Evolutionary conservation across 2,888 invertebrate species (phyloP), one percentile per base, ranked within the genome.

Genomic region (Rotaria magnacalcarata): DNA sequence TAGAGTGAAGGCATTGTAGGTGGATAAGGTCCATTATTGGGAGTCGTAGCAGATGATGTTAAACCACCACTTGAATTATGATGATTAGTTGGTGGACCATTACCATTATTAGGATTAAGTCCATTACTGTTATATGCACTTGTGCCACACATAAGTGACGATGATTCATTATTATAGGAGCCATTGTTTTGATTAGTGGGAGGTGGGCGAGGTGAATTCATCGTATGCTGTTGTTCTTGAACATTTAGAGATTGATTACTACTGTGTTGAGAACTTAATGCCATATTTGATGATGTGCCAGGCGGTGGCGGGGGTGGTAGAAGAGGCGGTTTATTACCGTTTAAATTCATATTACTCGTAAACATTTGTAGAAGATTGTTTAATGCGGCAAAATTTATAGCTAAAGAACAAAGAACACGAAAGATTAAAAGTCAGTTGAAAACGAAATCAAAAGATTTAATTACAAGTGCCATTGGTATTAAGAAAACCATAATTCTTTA

Each of bases 301-400:
- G 75, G 7, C 43, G 41, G 19, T 41, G 74, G 41, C 27, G 75
- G 75, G 3, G 27, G 34, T 21, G 21, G 2, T 67, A 67, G 7
- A 67, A 67, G 34, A 4, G 67, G 27, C 47, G 24, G 80, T 47
- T 80, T 80, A 80, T 80, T 80, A 11, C 47, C 80, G 34, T 67
- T 67, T 67, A 67, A 67, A 34, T 67, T 67, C 67, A 67, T 34
- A 80, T 80, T 80, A 24, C 16, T 47, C 0, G 43, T 41, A 43
- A 80, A 80, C 80, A 80, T 80, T 80, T 80, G 80, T 47, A 80
- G 47, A 24, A 80, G 47, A 80, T 47, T 80, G 14, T 80, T 80
- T 14, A 80, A 47, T 47, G 80, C 80, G 0, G 47, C 24, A 47
- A 80, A 80, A 80, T 80, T 80, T n/a, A 80, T 80, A 41, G 80